Conservation (phyloP, 2,113 vertebrate species). For the Phyllostomus discolor region DNA sequence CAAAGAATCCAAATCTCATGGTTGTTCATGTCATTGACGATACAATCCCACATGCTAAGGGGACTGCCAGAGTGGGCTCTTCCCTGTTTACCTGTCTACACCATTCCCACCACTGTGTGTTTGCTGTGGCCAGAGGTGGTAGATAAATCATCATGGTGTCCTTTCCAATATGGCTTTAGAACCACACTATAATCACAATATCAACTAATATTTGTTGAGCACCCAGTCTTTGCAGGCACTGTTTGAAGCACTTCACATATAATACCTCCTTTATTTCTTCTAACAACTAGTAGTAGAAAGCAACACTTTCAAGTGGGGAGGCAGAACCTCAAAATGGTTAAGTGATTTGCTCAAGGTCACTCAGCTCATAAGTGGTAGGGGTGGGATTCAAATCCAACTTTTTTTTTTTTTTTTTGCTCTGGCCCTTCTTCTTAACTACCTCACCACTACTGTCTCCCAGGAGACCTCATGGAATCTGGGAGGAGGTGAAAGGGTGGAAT, state of each 20-base stretch:
- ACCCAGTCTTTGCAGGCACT: background rate
- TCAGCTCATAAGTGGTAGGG: background rate
- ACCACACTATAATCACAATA: background rate
- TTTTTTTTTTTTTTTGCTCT: background rate
- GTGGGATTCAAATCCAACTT: background rate
- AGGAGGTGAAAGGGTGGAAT: background rate
- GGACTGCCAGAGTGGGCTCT: background rate
- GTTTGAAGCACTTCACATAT: background rate
- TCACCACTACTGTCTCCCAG: background rate
- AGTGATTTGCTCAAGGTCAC: background rate
- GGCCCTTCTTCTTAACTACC: background rate
- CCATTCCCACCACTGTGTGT: background rate
- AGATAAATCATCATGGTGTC: background rate
- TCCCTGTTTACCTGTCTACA: background rate
- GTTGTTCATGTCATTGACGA: background rate
- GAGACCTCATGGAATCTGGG: background rate
- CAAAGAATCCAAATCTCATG: background rate
- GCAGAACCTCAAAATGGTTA: background rate
- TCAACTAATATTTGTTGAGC: background rate
- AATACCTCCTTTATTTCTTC: background rate
- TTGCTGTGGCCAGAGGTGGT: background rate
- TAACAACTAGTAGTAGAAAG: background rate
- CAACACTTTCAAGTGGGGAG: background rate
- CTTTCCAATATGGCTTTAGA: background rate
- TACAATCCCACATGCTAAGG: background rate